phyloP scores from a whole-genome alignment of 2,888 invertebrate species.

The Ennomos erosarius region DNA sequence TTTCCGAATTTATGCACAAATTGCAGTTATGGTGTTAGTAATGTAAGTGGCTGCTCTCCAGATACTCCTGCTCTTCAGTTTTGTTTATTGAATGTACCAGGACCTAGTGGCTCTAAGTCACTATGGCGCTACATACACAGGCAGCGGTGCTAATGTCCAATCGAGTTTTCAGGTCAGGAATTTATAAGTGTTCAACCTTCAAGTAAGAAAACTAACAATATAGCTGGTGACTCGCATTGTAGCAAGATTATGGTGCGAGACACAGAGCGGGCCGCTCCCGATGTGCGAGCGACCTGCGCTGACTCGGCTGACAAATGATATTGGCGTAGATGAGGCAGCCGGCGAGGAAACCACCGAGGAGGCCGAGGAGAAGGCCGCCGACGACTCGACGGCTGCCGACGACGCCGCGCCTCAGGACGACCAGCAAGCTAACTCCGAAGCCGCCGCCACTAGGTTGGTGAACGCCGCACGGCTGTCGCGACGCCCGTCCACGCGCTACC shows the following conservation, averaged over 20 bases:
- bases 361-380: conserved; percentile 58
- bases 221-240: conserved; percentile 36
- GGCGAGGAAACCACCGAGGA: conserved; percentile 62
- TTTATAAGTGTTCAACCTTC: conserved; percentile 56
- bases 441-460: conserved; percentile 83
- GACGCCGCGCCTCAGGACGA: conserved; percentile 63
- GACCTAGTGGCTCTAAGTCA: conserved; percentile 58
- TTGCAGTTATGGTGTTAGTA: conserved; percentile 29
- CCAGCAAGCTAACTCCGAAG: conserved; percentile 73
- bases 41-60: conserved; percentile 43
- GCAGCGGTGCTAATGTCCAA: conserved; percentile 80
- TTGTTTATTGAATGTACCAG: conserved; percentile 55
- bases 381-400: conserved; percentile 55
- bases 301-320: conserved; percentile 63
- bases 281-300: conserved; percentile 72
- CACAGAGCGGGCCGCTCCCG: conserved; percentile 74
- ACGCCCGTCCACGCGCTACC: conserved; percentile 69
- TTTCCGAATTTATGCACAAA: conserved; percentile 22
- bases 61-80: conserved; percentile 47
- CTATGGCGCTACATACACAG: conserved; percentile 63
- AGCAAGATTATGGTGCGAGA: conserved; percentile 50
- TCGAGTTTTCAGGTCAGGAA: conserved; percentile 84
- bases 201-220: conserved; percentile 58
- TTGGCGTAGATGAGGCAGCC: conserved; percentile 79
- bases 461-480: conserved; percentile 73